These are phyloP conservation scores for Callorhinus ursinus DNA, from an alignment of 2,113 vertebrate species.

Conservation along the genomic window DNA sequence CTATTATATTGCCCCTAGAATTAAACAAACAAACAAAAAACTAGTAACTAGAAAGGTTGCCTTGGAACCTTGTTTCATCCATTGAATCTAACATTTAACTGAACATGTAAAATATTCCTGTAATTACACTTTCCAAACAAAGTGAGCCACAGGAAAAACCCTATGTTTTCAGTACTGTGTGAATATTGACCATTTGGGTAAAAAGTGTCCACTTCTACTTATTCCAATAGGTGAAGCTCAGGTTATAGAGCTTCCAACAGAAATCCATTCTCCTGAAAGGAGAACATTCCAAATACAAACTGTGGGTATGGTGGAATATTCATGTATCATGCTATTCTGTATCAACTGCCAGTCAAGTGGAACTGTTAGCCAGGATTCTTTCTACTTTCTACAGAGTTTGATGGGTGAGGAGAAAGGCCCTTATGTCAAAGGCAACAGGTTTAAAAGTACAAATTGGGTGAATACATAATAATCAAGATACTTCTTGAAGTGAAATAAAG, in stretches of 20 bases:
- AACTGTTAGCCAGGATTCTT: background rate
- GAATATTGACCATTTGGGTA: background rate
- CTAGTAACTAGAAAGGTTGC: constrained; percentile 30
- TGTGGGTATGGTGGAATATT: background rate
- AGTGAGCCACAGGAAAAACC: background rate
- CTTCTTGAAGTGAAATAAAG: background rate
- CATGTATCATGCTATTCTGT: too few species aligned
- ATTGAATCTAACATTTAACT: background rate
- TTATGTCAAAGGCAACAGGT: background rate
- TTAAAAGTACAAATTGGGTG: background rate
- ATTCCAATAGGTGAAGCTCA: background rate
- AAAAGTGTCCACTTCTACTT: background rate
- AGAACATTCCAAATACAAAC: background rate
- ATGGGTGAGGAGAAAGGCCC: background rate
- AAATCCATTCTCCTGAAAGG: background rate
- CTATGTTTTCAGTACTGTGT: background rate
- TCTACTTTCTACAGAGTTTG: background rate
- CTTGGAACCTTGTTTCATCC: background rate
- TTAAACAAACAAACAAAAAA: background rate
- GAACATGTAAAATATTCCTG: background rate
- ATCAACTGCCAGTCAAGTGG: background rate
- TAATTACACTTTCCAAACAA: background rate
- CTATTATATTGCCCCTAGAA: background rate
- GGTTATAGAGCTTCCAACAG: background rate
- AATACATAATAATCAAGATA: background rate